phyloP scores from a whole-genome alignment of 2,888 invertebrate genomes.

The Hesperia comma region DNA sequence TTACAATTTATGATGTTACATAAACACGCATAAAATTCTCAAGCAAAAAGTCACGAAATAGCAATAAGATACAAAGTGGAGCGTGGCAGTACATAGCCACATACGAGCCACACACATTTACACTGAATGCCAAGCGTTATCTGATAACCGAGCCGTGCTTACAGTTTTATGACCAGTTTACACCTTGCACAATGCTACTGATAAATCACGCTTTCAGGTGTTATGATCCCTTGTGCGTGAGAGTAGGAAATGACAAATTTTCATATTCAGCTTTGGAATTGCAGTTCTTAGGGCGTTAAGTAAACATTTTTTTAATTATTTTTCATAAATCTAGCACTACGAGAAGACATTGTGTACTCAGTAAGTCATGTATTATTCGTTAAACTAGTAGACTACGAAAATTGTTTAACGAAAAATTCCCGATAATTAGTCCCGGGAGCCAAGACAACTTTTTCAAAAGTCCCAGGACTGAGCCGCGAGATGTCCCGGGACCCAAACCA shows the following conservation, averaged over 20 bases:
- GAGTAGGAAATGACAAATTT: constrained; percentile 1
- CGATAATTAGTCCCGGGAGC: too few relatives aligned
- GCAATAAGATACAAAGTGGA: constrained; percentile 19
- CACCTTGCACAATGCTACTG: constrained; percentile 24
- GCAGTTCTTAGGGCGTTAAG: too few relatives aligned
- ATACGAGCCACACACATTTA: constrained; percentile 7
- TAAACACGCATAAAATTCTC: constrained; percentile 4
- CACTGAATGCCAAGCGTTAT: constrained; percentile 43
- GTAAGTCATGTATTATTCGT: too few relatives aligned
- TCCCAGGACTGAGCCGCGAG: too few relatives aligned
- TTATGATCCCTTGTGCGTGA: neutral
- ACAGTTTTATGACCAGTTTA: constrained; percentile 40
- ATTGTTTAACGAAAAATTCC: too few relatives aligned
- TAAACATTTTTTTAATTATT: too few relatives aligned
- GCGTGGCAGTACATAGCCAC: constrained; percentile 1
- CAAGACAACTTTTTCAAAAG: too few relatives aligned
- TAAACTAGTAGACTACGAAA: too few relatives aligned
- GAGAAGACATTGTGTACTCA: too few relatives aligned
- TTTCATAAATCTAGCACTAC: neutral
- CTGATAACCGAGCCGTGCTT: constrained; percentile 50
- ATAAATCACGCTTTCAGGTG: constrained; percentile 12
- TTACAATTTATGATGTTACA: neutral
- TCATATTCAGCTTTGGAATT: neutral
- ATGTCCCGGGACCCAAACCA: too few relatives aligned
- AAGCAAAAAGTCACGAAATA: constrained; percentile 13